Evolutionary conservation across 2,113 vertebrate genomes (phyloP).

Genomic region (Corvus hawaiiensis): DNA sequence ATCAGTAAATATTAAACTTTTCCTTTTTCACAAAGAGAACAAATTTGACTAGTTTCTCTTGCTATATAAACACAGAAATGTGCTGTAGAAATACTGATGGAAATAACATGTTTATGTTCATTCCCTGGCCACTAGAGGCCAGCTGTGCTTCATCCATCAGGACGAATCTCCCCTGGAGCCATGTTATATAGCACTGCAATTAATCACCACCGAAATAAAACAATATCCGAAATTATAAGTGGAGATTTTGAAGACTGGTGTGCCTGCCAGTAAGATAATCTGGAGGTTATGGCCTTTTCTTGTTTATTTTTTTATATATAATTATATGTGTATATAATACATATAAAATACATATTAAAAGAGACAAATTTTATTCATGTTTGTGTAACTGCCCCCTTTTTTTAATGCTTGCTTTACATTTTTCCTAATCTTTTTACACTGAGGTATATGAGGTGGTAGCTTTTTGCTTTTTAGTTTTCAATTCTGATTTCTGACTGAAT

Average conservation of each 20-base stretch:
- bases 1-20: not conserved
- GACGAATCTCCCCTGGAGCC: not conserved
- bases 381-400: not conserved
- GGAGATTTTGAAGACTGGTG: not conserved
- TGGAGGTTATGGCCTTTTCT: not conserved
- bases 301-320: not conserved
- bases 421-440: not conserved
- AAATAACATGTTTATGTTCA: not conserved
- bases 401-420: not conserved
- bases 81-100: not conserved
- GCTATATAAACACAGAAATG: not conserved
- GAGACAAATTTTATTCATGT: not conserved
- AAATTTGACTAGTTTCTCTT: not conserved
- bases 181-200: accelerated
- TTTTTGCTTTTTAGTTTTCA: not conserved
- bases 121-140: slow-evolving; percentile 55
- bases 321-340: not conserved
- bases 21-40: not conserved
- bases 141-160: not conserved
- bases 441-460: not conserved
- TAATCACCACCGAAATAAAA: not conserved
- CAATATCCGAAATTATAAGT: not conserved
- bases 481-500: not conserved
- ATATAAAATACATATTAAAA: not conserved
- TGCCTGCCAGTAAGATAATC: not conserved